Evolutionary conservation across 1,140 invertebrate species (phyloP).

Genomic region (Probaryconus sp.): DNA sequence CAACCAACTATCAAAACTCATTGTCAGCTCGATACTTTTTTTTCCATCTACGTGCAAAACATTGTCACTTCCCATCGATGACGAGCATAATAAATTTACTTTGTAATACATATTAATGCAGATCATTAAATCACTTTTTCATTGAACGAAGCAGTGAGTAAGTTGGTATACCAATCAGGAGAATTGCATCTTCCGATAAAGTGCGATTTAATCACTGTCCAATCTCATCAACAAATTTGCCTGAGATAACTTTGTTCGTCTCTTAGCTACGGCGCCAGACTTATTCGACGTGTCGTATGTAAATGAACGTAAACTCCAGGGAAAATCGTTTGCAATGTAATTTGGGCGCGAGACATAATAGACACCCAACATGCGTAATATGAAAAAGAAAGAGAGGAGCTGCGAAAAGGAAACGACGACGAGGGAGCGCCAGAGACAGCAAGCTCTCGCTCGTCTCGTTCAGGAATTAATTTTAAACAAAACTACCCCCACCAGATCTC

Average conservation of each 20-base stretch:
- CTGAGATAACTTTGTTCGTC: constrained; percentile 16
- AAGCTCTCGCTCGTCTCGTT: not conserved
- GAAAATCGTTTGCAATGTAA: constrained; percentile 24
- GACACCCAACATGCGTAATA: constrained; percentile 13
- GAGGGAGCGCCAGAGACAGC: constrained; percentile 10
- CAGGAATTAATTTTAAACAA: not conserved
- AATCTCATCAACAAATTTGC: constrained; percentile 31
- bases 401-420: no score
- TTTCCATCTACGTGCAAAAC: no score
- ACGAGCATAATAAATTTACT: no score
- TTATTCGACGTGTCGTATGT: constrained; percentile 31
- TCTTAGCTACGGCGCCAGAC: constrained; percentile 12
- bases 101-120: no score
- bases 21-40: no score
- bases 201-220: constrained; percentile 33
- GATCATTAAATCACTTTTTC: no score
- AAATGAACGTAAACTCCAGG: constrained; percentile 32
- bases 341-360: constrained; percentile 16
- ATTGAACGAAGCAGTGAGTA: not conserved
- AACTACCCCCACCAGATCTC: no score
- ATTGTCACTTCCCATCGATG: no score
- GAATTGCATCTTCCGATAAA: constrained; percentile 9
- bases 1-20: no score
- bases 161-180: constrained; percentile 7
- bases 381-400: constrained; percentile 14